phyloP scores from a whole-genome alignment of 2,797 vertebrate species.

The Danio albolineatus region DNA sequence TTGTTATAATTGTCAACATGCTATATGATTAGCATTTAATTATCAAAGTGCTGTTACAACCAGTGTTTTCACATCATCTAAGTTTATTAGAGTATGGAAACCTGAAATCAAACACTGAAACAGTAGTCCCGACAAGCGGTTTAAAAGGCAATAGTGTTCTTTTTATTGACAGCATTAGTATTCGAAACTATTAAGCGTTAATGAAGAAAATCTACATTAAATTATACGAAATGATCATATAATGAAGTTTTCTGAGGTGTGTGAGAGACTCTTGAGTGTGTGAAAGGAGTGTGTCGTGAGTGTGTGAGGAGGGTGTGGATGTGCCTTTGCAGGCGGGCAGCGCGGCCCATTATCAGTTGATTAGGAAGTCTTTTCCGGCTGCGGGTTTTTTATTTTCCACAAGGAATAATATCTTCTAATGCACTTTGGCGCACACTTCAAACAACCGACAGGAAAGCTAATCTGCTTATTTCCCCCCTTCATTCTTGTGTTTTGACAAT shows the following conservation, averaged over 20 bases:
- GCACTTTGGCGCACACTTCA: constrained; percentile 85
- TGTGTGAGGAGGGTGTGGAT: constrained; percentile 60
- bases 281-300: constrained; percentile 78
- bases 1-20: not conserved
- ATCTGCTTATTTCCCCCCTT: constrained; percentile 76
- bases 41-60: not conserved
- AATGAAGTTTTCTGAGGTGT: not conserved
- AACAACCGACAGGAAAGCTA: constrained; percentile 80
- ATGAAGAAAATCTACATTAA: too few relatives aligned
- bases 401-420: constrained; percentile 78
- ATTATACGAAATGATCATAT: too few relatives aligned
- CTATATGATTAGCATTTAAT: not conserved
- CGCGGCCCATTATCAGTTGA: constrained; percentile 81
- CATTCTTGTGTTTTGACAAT: constrained; percentile 87
- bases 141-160: too few relatives aligned
- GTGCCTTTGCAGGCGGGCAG: constrained; percentile 68
- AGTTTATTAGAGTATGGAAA: too few relatives aligned
- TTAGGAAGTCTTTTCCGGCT: constrained; percentile 85
- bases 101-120: too few relatives aligned
- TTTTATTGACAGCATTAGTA: too few relatives aligned
- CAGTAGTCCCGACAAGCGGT: too few relatives aligned
- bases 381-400: constrained; percentile 71
- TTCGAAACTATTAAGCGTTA: too few relatives aligned
- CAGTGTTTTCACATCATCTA: too few relatives aligned
- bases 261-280: constrained; percentile 58